A percentile compares a stretch with the other conserved stretches of the same genome.
Evolutionary conservation across 1,140 invertebrate species (phyloP).

Genomic region (Pogonus chalceus): DNA sequence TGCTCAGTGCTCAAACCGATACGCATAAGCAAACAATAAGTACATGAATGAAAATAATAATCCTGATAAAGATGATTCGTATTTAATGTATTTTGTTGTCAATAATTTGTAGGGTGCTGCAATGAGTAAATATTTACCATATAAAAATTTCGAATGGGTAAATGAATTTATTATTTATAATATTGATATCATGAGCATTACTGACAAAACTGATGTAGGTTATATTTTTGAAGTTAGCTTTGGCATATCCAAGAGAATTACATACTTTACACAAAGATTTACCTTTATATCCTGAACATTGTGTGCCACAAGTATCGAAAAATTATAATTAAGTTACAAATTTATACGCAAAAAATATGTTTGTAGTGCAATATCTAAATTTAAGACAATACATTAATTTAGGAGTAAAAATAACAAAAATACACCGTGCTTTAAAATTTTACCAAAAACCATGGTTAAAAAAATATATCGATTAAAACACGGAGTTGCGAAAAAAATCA

Average conservation of each 20-base stretch:
- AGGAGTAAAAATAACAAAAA: conserved; percentile 29
- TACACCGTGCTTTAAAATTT: conserved; percentile 30
- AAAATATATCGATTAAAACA: conserved; percentile 30
- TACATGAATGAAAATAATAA: conserved; percentile 9
- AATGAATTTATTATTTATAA: neutral
- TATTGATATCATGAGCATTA: neutral
- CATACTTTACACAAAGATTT: conserved; percentile 22
- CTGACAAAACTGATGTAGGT: conserved; percentile 9
- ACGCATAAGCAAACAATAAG: conserved; percentile 10
- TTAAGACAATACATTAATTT: conserved; percentile 19
- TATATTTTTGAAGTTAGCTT: conserved; percentile 23
- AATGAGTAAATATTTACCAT: neutral
- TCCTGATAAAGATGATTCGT: neutral
- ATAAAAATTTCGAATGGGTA: neutral
- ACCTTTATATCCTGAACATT: conserved; percentile 17
- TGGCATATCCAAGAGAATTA: conserved; percentile 24
- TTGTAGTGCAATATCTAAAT: conserved; percentile 28
- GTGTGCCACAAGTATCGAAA: neutral
- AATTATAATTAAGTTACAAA: conserved; percentile 17
- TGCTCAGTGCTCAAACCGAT: conserved; percentile 9
- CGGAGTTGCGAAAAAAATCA: conserved; percentile 21
- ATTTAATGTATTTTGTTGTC: neutral
- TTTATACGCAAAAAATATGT: conserved; percentile 18
- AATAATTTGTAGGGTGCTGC: neutral
- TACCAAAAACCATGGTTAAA: conserved; percentile 28